Evolutionary conservation across 2,888 invertebrate species (phyloP), one percentile per base, ranked within the genome.

Genomic region (Leptinotarsa juncta): DNA sequence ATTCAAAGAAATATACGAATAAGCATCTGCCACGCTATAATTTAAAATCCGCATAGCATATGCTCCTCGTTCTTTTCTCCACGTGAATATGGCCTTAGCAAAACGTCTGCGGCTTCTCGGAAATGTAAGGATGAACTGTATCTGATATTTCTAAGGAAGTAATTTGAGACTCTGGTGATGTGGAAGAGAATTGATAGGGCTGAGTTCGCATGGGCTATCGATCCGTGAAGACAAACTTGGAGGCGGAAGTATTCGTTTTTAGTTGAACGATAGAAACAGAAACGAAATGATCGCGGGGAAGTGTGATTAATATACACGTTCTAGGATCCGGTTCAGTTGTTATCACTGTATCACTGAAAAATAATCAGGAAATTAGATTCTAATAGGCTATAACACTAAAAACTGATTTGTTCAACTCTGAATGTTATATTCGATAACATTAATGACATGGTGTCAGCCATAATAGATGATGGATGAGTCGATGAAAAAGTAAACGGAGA

Each of bases 131-230:
- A 57, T 57, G 62, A 32, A 62, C 62, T 62, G 62, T 62, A 62
- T 62, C 62, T 62, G 62, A 62, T 62, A 62, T 62, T 62, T 62
- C 62, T 62, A 62, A 62, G 26, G 62, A 62, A 62, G 62, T 62
- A 62, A 62, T 62, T 62, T 32, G 62, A 62, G 62, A 62, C 16
- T 32, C 62, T 62, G 62, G 26, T 62, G 62, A 62, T 62, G 62
- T 32, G 62, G 62, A 62, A 62, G 32, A n/a, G 32, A 62, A 62
- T 26, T 62, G 62, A 62, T 62, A 32, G 62, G 62, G 62, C 14
- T 62, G 62, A 62, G 62, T 62, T 62, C 62, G 32, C 26, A 62
- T 32, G 15, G 0, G 62, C 14, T 62, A 62, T 62, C 32, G 62
- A 62, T 62, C 16, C 32, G 57, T 23, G 3, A 18, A 57, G 7